Conservation (phyloP, 2,888 invertebrate species). For the Caenorhabditis sp. region DNA sequence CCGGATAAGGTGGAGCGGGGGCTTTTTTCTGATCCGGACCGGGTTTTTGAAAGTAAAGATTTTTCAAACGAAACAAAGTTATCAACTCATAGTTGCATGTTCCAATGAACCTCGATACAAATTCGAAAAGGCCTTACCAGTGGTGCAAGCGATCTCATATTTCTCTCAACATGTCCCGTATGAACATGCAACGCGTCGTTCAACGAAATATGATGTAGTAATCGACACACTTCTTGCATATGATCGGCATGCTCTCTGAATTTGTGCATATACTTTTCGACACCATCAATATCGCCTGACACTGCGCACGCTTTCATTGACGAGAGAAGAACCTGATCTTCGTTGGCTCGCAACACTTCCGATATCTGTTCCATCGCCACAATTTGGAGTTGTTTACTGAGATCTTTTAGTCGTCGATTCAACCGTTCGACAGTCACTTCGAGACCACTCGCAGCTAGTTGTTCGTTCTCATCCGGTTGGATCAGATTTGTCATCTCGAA, state of each 20-base stretch:
- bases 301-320: constrained; percentile 74
- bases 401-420: constrained; percentile 67
- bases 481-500: constrained; percentile 89
- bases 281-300: constrained; percentile 84
- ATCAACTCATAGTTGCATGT: no score
- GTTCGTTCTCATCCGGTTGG: constrained; percentile 72
- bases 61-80: no score
- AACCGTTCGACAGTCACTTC: constrained; percentile 70
- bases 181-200: constrained; percentile 93
- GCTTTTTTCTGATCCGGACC: no score
- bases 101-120: no score
- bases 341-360: constrained; percentile 73
- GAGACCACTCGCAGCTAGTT: constrained; percentile 50
- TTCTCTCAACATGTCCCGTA: constrained; percentile 93
- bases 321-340: constrained; percentile 73
- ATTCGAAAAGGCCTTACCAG: constrained; percentile 75
- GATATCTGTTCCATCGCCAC: constrained; percentile 73
- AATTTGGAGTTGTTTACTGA: constrained; percentile 72
- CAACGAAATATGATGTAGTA: constrained; percentile 91
- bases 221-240: constrained; percentile 95
- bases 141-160: constrained; percentile 91
- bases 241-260: constrained; percentile 98
- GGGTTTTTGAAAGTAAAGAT: no score
- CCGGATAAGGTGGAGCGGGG: no score
- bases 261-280: constrained; percentile 90